A percentile compares a stretch with the other conserved stretches of the same genome.
These are phyloP conservation scores for Pempheris klunzingeri DNA, from an alignment of 2,797 vertebrate genomes.

Conservation along the genomic window DNA sequence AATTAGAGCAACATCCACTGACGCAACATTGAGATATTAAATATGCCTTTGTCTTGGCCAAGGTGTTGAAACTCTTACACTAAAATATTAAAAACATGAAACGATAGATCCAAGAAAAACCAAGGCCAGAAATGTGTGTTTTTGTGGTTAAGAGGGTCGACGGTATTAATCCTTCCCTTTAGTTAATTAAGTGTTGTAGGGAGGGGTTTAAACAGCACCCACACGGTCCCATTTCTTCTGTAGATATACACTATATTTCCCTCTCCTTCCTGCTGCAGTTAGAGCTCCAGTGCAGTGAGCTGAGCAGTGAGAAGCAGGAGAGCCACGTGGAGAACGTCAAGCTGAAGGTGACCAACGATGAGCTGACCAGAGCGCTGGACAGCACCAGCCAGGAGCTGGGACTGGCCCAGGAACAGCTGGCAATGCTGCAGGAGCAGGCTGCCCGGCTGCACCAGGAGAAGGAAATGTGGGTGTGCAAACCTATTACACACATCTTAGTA, in stretches of 20 bases:
- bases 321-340: slow-evolving; percentile 92
- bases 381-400: slow-evolving; percentile 87
- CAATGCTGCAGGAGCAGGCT: slow-evolving; percentile 89
- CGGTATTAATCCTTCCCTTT: slow-evolving; percentile 11
- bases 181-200: neutral
- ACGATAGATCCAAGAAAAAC: neutral
- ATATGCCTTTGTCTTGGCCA: neutral
- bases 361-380: slow-evolving; percentile 89
- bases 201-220: slow-evolving; percentile 23
- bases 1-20: neutral
- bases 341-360: slow-evolving; percentile 91
- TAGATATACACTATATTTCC: neutral
- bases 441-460: slow-evolving; percentile 89
- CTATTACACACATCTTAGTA: neutral
- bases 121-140: neutral
- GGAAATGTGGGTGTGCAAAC: slow-evolving; percentile 87
- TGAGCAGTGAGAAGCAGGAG: slow-evolving; percentile 90
- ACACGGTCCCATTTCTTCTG: neutral
- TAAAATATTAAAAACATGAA: neutral
- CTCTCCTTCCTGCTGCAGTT: slow-evolving; percentile 78
- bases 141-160: neutral
- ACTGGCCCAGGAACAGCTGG: slow-evolving; percentile 90
- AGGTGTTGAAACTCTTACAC: too few species aligned
- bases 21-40: neutral
- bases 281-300: slow-evolving; percentile 88